These are phyloP conservation scores for Cotesia vestalis DNA, from an alignment of 1,140 invertebrate genomes.

Conservation along the genomic window DNA sequence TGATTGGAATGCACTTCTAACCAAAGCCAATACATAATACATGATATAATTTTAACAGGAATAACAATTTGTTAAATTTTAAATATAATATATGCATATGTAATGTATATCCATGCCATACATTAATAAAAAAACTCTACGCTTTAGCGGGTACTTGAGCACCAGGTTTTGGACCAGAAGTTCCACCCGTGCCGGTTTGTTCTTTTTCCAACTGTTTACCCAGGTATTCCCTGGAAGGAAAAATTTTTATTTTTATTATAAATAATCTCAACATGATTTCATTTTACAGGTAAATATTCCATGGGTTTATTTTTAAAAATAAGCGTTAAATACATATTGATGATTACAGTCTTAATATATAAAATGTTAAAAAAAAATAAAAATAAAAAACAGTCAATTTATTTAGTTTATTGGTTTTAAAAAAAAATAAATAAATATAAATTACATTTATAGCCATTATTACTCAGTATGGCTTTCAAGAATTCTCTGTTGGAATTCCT, in stretches of 20 bases:
- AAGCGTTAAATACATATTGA: too few relatives aligned
- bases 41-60: neutral
- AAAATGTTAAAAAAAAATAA: too few relatives aligned
- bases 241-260: constrained; percentile 1
- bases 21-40: constrained; percentile 12
- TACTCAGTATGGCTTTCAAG: too few relatives aligned
- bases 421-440: neutral
- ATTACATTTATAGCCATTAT: too few relatives aligned
- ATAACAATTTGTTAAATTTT: constrained; percentile 2
- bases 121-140: constrained; percentile 56
- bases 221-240: constrained; percentile 86
- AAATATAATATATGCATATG: constrained; percentile 3
- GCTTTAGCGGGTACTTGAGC: constrained; percentile 72
- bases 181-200: constrained; percentile 65
- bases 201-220: constrained; percentile 95
- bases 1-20: constrained; percentile 36
- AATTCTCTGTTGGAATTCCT: too few relatives aligned
- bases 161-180: constrained; percentile 65
- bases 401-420: neutral
- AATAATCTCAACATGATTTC: neutral
- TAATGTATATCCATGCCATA: constrained; percentile 5
- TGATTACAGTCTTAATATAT: neutral
- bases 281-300: neutral
- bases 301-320: too few relatives aligned
- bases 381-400: too few relatives aligned